These are phyloP conservation scores for Noturus placidus DNA, from an alignment of 2,113 vertebrate species.

Conservation along the genomic window DNA sequence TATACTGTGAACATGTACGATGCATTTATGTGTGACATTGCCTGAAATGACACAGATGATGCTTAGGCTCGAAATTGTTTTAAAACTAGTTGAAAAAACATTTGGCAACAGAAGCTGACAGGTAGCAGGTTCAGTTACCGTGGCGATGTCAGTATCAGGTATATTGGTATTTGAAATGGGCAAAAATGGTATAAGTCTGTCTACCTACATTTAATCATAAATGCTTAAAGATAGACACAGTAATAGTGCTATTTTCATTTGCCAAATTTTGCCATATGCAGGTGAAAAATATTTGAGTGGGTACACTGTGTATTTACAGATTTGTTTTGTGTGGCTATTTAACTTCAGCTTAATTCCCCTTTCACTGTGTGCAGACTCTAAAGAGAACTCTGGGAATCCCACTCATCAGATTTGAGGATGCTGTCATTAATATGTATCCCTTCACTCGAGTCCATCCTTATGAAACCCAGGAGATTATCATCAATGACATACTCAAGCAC, in stretches of 20 bases:
- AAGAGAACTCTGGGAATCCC: slow-evolving; percentile 91
- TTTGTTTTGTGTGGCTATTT: neutral
- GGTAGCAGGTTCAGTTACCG: neutral
- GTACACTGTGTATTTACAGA: neutral
- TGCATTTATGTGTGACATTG: neutral
- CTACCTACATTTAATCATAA: neutral
- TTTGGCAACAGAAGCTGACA: neutral
- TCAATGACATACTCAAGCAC: slow-evolving; percentile 94
- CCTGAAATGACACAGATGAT: neutral
- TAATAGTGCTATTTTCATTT: neutral
- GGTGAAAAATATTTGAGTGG: neutral
- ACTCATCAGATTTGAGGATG: slow-evolving; percentile 92
- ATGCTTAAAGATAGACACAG: neutral
- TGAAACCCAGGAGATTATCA: slow-evolving; percentile 93
- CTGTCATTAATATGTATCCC: slow-evolving; percentile 92
- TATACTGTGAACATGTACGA: neutral
- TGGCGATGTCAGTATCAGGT: neutral
- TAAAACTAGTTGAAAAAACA: neutral
- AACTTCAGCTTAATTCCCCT: neutral
- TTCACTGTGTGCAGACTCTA: slow-evolving; percentile 73
- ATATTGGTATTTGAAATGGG: neutral
- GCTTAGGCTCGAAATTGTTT: neutral
- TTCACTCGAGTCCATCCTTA: slow-evolving; percentile 95
- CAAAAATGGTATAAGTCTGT: neutral
- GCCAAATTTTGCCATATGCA: neutral